Conservation (phyloP, 2,113 vertebrate genomes). For the Dendropsophus ebraccatus region DNA sequence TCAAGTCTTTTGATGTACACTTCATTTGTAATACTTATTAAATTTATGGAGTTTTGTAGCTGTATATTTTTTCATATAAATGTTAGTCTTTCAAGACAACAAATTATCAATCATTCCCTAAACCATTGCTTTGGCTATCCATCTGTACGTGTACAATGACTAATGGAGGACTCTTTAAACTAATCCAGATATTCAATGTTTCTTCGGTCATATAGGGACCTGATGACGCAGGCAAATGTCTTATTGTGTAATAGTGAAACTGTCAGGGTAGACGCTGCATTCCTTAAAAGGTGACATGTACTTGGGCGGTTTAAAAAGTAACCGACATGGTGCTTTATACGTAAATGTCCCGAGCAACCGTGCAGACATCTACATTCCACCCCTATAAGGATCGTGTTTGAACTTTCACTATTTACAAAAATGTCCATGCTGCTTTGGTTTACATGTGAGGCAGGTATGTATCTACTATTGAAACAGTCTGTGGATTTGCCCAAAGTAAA, state of each 20-base stretch:
- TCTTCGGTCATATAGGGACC: not conserved
- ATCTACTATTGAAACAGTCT: too few relatives aligned
- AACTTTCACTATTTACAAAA: not conserved
- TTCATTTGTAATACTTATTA: too few relatives aligned
- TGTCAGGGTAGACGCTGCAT: not conserved
- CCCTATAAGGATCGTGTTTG: not conserved
- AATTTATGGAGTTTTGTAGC: too few relatives aligned
- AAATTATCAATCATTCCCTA: too few relatives aligned
- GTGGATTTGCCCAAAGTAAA: too few relatives aligned
- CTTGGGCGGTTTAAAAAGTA: constrained; percentile 23
- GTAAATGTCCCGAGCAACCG: not conserved
- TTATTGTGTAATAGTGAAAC: not conserved
- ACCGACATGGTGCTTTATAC: not conserved
- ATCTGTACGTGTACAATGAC: too few relatives aligned
- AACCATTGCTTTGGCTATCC: too few relatives aligned
- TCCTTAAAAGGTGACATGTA: constrained; percentile 27
- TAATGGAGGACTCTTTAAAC: too few relatives aligned
- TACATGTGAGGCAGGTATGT: not conserved
- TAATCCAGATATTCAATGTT: too few relatives aligned
- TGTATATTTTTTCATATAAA: too few relatives aligned
- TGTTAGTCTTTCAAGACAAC: too few relatives aligned
- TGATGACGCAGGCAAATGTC: not conserved
- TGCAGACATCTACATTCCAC: not conserved
- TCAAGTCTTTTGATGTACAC: too few relatives aligned
- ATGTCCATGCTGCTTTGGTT: constrained; percentile 23